Evolutionary conservation across 2,888 invertebrate genomes (phyloP).

Genomic region (Phytoseiulus persimilis): DNA sequence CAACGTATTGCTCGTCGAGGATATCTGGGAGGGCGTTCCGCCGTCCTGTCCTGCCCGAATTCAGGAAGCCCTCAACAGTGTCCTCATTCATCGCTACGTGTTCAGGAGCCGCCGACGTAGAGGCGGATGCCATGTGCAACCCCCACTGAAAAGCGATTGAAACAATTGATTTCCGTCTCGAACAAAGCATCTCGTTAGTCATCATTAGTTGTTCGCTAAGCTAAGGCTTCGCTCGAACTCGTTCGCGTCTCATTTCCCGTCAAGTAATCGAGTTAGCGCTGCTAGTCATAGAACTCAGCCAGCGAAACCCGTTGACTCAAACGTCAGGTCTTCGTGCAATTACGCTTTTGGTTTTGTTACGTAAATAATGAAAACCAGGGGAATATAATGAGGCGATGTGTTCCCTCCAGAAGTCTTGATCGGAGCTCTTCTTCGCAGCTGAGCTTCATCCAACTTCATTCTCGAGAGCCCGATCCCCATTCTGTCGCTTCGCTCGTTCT

Average conservation of each 20-base stretch:
- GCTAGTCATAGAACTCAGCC: neutral
- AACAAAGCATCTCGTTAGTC: neutral
- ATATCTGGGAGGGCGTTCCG: constrained; percentile 35
- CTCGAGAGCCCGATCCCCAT: too few relatives aligned
- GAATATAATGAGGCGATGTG: too few relatives aligned
- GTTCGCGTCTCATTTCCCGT: neutral
- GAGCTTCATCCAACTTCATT: too few relatives aligned
- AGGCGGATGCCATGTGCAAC: constrained; percentile 5
- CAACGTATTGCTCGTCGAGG: constrained; percentile 26
- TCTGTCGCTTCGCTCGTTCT: too few relatives aligned
- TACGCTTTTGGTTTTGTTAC: neutral
- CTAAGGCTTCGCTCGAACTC: neutral
- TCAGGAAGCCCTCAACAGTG: constrained; percentile 25
- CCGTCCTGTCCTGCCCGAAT: constrained; percentile 25
- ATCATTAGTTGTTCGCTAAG: neutral
- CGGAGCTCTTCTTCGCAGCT: too few relatives aligned
- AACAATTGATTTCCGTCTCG: neutral
- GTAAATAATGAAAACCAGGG: neutral
- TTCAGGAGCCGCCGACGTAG: constrained; percentile 5
- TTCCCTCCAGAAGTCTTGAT: too few relatives aligned
- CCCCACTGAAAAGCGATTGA: neutral
- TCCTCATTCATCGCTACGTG: constrained; percentile 32
- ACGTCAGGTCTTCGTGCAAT: neutral
- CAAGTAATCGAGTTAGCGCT: neutral
- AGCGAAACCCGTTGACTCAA: neutral